Conservation (phyloP, 1,140 invertebrate genomes). For the Drosophila nikananu region DNA sequence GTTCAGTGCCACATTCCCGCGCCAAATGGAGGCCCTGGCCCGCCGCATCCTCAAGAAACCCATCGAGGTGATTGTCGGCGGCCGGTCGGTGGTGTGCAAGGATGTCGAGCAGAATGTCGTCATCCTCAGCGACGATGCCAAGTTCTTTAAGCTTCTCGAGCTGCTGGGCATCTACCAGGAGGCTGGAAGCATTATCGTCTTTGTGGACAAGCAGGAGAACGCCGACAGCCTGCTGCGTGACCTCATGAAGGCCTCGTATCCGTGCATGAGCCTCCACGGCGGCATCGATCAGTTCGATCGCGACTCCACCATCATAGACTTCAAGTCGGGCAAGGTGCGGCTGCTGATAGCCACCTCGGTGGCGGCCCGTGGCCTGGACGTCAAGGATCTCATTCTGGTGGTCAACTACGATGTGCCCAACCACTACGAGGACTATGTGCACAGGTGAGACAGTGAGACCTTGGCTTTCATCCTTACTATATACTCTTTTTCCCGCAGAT, state of each 20-base stretch:
- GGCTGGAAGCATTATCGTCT: constrained; percentile 97
- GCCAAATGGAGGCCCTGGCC: constrained; percentile 99
- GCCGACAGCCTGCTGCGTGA: constrained; percentile 97
- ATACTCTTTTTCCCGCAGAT: constrained; percentile 87
- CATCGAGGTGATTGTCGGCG: constrained; percentile 99
- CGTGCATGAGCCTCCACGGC: constrained; percentile 98
- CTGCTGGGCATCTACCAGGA: constrained; percentile 97
- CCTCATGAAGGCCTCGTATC: constrained; percentile 98
- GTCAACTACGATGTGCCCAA: constrained; percentile 99
- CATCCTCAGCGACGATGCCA: constrained; percentile 97
- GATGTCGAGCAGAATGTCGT: constrained; percentile 98
- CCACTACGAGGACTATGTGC: constrained; percentile 99
- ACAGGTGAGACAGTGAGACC: constrained; percentile 86
- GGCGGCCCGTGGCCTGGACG: constrained; percentile 98
- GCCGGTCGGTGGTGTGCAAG: constrained; percentile 98
- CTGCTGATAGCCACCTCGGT: constrained; percentile 97
- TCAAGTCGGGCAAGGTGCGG: constrained; percentile 96
- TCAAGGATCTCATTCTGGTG: constrained; percentile 98
- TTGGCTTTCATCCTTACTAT: too few species aligned
- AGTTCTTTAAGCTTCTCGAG: constrained; percentile 98
- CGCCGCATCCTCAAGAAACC: constrained; percentile 97
- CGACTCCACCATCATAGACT: constrained; percentile 98
- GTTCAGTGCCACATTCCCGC: constrained; percentile 99
- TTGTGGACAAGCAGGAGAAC: constrained; percentile 99
- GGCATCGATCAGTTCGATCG: constrained; percentile 99